Evolutionary conservation across 2,797 vertebrate species (phyloP).

Genomic region (Ptychadena robeensis): DNA sequence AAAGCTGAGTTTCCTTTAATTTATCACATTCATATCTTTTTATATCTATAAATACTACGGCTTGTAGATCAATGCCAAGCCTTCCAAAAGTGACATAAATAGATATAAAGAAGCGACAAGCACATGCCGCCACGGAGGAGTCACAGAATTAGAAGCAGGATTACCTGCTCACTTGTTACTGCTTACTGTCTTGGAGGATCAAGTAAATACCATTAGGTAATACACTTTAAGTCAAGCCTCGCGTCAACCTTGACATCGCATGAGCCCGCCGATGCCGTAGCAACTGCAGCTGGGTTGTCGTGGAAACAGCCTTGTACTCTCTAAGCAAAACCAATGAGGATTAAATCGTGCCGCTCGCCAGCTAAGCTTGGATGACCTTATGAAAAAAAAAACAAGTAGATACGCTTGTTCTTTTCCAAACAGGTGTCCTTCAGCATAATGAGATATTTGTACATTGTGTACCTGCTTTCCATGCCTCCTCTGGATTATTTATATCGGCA

Average conservation of each 20-base stretch:
- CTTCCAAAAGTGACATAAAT: too few relatives aligned
- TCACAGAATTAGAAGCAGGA: neutral
- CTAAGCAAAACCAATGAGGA: constrained; percentile 76
- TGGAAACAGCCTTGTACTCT: constrained; percentile 78
- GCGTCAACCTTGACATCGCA: constrained; percentile 72
- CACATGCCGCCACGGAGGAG: too few relatives aligned
- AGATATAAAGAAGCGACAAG: too few relatives aligned
- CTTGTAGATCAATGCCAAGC: too few relatives aligned
- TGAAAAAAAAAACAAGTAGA: constrained; percentile 65
- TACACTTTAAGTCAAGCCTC: constrained; percentile 62
- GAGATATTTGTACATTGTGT: constrained; percentile 59
- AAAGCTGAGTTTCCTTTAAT: too few relatives aligned
- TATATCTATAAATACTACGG: too few relatives aligned
- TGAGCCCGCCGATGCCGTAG: constrained; percentile 71
- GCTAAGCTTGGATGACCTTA: constrained; percentile 77
- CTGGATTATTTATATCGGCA: constrained; percentile 68
- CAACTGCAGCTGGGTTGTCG: constrained; percentile 77
- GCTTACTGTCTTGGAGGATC: neutral
- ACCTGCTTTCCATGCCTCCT: constrained; percentile 64
- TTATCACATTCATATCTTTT: too few relatives aligned
- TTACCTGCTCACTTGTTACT: neutral
- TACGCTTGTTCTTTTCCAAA: neutral
- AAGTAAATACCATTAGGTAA: constrained; percentile 42
- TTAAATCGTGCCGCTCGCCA: constrained; percentile 72
- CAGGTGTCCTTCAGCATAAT: constrained; percentile 65